phyloP scores from a whole-genome alignment of 2,888 invertebrate species.

The Catocala fraxini region DNA sequence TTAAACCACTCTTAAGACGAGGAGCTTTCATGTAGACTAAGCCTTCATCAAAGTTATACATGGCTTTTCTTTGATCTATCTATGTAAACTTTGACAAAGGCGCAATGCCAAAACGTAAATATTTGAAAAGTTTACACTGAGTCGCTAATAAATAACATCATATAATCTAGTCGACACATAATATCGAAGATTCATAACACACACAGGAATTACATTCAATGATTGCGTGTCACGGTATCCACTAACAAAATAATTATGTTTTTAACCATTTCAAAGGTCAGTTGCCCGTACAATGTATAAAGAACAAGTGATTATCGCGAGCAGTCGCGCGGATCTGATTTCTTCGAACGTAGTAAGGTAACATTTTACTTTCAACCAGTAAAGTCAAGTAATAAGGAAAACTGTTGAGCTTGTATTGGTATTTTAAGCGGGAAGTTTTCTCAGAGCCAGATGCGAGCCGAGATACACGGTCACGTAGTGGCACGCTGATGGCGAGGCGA shows the following conservation, averaged over 20 bases:
- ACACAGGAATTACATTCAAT: conserved; percentile 17
- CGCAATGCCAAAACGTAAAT: conserved; percentile 8
- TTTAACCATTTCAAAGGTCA: conserved; percentile 24
- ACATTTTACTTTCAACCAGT: conserved; percentile 23
- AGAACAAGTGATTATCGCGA: conserved; percentile 24
- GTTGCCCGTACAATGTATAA: conserved; percentile 17
- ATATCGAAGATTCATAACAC: conserved; percentile 21
- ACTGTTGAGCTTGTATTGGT: conserved; percentile 10
- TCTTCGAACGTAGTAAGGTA: conserved; percentile 25
- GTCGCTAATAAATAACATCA: conserved; percentile 15
- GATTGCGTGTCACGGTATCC: conserved; percentile 1
- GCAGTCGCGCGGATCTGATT: conserved; percentile 16
- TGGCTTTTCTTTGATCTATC: conserved; percentile 2
- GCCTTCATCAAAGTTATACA: conserved; percentile 2
- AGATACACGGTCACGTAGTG: conserved; percentile 17
- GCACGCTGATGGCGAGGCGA: conserved; percentile 1
- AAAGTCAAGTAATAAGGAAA: conserved; percentile 44
- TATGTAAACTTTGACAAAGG: background rate
- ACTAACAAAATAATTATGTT: conserved; percentile 14
- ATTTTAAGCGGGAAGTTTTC: conserved; percentile 21
- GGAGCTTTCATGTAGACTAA: conserved; percentile 10
- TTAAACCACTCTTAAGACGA: conserved; percentile 7
- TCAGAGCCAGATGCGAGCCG: conserved; percentile 18
- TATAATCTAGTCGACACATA: conserved; percentile 15
- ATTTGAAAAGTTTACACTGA: conserved; percentile 18